A percentile compares a stretch with the other conserved stretches of the same genome.
Conservation (phyloP, 2,113 vertebrate species). For the Stomatorhinus ivindoensis region DNA sequence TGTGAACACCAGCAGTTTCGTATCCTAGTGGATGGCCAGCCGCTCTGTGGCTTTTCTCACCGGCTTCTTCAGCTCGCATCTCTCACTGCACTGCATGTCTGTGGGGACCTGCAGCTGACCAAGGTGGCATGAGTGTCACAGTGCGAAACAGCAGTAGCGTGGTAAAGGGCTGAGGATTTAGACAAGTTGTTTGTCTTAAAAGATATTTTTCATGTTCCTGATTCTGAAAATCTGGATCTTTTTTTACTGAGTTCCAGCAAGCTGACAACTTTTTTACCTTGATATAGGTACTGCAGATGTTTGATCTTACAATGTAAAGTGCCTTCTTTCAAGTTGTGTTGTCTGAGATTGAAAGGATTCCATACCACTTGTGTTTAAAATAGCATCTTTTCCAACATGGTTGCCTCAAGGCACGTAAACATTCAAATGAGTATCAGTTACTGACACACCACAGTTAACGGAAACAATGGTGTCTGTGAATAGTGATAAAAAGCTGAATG, state of each 20-base stretch:
- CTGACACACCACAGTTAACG: background rate
- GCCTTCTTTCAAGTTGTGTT: conserved; percentile 7
- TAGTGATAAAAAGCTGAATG: background rate
- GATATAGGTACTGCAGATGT: background rate
- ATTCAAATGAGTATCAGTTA: background rate
- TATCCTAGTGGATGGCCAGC: conserved; percentile 77
- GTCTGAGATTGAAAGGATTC: conserved; percentile 2
- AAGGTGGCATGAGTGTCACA: conserved; percentile 70
- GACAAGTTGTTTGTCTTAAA: background rate
- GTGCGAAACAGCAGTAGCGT: background rate
- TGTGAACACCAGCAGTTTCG: conserved; percentile 88
- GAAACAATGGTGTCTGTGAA: background rate
- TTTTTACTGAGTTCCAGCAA: background rate
- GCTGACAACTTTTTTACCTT: conserved; percentile 1
- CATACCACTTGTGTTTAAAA: background rate
- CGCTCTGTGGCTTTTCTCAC: conserved; percentile 75
- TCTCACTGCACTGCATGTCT: conserved; percentile 68
- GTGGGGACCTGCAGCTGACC: conserved; percentile 76
- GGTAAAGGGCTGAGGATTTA: background rate
- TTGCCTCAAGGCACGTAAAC: background rate
- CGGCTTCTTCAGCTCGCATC: conserved; percentile 62
- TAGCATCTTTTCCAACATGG: background rate
- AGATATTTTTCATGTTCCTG: background rate
- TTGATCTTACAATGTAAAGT: conserved; percentile 16
- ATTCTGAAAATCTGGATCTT: background rate